Percentiles rank a stretch among this genome's conserved stretches.
Evolutionary conservation across 2,888 invertebrate genomes (phyloP).

Genomic region (Synanthedon vespiformis): DNA sequence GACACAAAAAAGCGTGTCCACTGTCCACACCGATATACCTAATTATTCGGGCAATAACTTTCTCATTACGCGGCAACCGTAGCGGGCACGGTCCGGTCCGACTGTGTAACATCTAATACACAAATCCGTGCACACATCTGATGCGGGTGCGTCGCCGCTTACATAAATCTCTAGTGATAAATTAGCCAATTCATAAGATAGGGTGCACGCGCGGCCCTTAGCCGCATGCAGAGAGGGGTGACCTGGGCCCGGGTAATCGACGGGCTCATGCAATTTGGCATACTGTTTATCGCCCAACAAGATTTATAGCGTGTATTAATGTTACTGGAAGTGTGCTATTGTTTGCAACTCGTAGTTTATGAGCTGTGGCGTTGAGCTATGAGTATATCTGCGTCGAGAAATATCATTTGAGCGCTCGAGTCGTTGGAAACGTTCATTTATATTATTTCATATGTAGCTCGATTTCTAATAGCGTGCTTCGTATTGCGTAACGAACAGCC

Average conservation of each 20-base stretch:
- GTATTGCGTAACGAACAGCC: conserved; percentile 16
- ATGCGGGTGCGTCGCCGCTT: conserved; percentile 45
- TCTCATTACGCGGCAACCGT: conserved; percentile 15
- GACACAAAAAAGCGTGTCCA: conserved; percentile 24
- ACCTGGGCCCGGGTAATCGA: conserved; percentile 33
- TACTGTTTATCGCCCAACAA: conserved; percentile 19
- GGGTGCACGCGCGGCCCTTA: conserved; percentile 33
- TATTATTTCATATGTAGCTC: conserved; percentile 1
- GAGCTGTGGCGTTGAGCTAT: conserved; percentile 14
- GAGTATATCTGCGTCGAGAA: conserved; percentile 1
- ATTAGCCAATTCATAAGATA: conserved; percentile 54
- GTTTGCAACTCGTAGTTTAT: conserved; percentile 18
- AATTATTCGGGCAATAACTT: conserved; percentile 23
- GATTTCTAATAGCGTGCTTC: conserved; percentile 7
- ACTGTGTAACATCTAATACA: conserved; percentile 4
- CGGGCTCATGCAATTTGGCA: conserved; percentile 30
- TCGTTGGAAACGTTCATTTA: neutral
- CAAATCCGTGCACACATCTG: conserved; percentile 19
- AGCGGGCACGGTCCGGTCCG: too few species aligned
- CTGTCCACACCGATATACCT: conserved; percentile 20
- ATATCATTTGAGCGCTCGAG: conserved; percentile 1
- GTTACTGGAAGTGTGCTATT: conserved; percentile 20
- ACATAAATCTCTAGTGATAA: conserved; percentile 52
- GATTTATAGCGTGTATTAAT: conserved; percentile 16
- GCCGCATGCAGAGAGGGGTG: conserved; percentile 26